Conservation (phyloP, 2,888 invertebrate species). For the Zootermopsis nevadensis region DNA sequence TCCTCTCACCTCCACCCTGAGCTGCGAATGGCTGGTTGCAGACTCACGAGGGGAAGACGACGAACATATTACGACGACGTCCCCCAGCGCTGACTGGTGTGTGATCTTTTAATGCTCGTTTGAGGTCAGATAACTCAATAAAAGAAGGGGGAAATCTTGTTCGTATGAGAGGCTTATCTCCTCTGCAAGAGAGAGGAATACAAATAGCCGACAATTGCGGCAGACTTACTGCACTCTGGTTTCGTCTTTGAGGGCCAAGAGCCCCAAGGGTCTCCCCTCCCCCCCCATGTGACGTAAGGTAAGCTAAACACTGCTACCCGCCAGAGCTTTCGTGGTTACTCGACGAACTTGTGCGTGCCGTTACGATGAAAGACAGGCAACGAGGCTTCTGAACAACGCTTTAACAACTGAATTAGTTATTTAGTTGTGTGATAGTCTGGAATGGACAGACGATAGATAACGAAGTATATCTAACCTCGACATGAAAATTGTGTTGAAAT, state of each 20-base stretch:
- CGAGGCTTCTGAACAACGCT: no score
- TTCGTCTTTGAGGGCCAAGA: no score
- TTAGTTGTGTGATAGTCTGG: no score
- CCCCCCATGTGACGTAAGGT: background rate
- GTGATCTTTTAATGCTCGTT: constrained; percentile 50
- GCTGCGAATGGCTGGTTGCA: background rate
- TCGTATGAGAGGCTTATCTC: constrained; percentile 37
- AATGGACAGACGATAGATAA: no score
- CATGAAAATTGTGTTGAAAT: no score
- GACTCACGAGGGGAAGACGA: constrained; percentile 1
- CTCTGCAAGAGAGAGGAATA: constrained; percentile 39
- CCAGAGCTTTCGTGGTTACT: no score
- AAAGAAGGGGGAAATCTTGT: constrained; percentile 34
- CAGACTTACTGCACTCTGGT: no score
- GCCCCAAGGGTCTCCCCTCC: background rate
- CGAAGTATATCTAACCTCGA: no score
- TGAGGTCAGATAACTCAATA: constrained; percentile 50
- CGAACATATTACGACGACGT: background rate
- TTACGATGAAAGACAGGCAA: no score
- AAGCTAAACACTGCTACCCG: no score
- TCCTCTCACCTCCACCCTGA: background rate
- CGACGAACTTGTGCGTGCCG: no score
- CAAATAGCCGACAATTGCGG: constrained; percentile 48
- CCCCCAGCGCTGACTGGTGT: constrained; percentile 7
- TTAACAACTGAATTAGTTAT: no score